Evolutionary conservation across 2,888 invertebrate genomes (phyloP).

Genomic region (Dexiosoma caninum): DNA sequence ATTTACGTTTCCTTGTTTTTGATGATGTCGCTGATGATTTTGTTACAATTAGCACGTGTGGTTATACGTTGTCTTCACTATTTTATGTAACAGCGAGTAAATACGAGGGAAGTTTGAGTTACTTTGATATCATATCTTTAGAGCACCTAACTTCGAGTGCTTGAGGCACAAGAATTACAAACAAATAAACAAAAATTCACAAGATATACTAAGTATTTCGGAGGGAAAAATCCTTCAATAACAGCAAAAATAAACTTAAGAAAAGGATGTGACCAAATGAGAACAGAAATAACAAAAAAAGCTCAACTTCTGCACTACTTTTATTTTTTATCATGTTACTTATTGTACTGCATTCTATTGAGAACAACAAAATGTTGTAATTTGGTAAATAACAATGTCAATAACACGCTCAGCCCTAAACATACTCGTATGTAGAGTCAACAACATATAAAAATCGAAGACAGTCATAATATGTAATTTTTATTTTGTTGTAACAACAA

Average conservation of each 20-base stretch:
- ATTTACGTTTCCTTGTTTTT: constrained; percentile 45
- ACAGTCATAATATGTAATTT: constrained; percentile 38
- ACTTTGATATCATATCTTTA: too few relatives aligned
- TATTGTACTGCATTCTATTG: constrained; percentile 42
- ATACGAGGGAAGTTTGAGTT: too few relatives aligned
- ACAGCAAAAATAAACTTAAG: background rate
- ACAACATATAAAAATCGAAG: constrained; percentile 12
- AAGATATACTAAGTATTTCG: constrained; percentile 1
- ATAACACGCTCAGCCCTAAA: background rate
- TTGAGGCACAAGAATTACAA: too few relatives aligned
- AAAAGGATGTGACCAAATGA: constrained; percentile 18
- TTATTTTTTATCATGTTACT: constrained; percentile 7
- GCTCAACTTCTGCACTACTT: constrained; percentile 16
- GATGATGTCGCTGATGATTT: constrained; percentile 36
- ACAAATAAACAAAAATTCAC: constrained; percentile 21
- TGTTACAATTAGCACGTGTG: background rate
- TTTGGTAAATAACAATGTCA: constrained; percentile 51
- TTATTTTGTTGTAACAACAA: constrained; percentile 9
- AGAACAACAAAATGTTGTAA: constrained; percentile 48
- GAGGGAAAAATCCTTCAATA: background rate
- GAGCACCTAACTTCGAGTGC: too few relatives aligned
- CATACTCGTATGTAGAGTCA: too few relatives aligned
- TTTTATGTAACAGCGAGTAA: background rate
- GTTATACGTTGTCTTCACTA: background rate
- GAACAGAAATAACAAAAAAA: background rate